Evolutionary conservation across 2,888 invertebrate species (phyloP).

Genomic region (Tenthredo scrophulariae): DNA sequence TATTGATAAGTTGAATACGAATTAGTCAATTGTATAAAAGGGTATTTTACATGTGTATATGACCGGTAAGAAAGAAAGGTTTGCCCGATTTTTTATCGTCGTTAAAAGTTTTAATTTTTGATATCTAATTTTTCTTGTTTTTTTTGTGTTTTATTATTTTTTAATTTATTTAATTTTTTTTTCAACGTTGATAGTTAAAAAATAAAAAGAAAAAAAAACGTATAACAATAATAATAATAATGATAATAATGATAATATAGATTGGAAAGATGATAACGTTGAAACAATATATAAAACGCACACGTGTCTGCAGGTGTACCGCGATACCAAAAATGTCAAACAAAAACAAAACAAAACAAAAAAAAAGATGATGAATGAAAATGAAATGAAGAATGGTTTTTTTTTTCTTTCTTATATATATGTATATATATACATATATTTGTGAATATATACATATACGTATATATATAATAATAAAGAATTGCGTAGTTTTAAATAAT

Average conservation of each 20-base stretch:
- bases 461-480: constrained; percentile 18
- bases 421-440: neutral
- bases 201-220: neutral
- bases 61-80: constrained; percentile 32
- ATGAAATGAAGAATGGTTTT: neutral
- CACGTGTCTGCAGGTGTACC: constrained; percentile 34
- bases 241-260: neutral
- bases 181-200: neutral
- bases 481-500: constrained; percentile 37
- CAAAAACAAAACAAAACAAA: too few relatives aligned
- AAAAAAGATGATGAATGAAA: neutral
- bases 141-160: neutral
- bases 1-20: neutral
- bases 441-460: neutral
- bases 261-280: constrained; percentile 20
- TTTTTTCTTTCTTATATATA: neutral
- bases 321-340: constrained; percentile 50
- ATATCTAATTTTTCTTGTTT: neutral
- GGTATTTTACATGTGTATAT: neutral
- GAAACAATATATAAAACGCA: constrained; percentile 46
- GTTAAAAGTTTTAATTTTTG: constrained; percentile 11
- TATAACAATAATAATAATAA: constrained; percentile 7
- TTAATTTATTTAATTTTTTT: neutral
- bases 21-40: constrained; percentile 46
- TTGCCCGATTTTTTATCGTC: constrained; percentile 17